Base-by-base conservation (phyloP, 2,113 vertebrate species). In the Saccopteryx bilineata region DNA sequence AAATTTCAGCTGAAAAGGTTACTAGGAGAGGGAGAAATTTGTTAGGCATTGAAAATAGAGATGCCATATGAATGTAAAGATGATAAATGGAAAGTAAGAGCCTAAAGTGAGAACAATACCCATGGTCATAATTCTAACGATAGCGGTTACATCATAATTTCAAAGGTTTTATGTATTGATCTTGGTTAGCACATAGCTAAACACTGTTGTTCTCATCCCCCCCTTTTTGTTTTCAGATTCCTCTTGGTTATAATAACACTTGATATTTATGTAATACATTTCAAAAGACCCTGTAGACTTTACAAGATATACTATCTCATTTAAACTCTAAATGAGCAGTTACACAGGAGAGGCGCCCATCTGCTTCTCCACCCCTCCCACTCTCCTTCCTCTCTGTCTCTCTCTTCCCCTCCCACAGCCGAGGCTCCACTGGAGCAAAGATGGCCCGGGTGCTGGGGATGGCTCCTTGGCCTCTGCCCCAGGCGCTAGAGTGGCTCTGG, bases 1-100 rank as follows among this genome's bases (percentile, higher is more conserved):
- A 92, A 91, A 94, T 94, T 94, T 90, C 46, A 78, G 23, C 76
- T 58, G 82, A 82, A 96, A 95, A 92, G 39, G 17, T 94, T 96
- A 83, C 74, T 60, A 21, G 46, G n/a, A 74, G 60, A 80, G 15
- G 31, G 5, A 80, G 33, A 92, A 76, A 96, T 94, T 65, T 92
- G 39, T 95, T 94, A 96, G 72, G 68, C 78, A 63, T 61, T 88
- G 80, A 90, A 96, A 85, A 61, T 65, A 90, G 56, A 96, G 72
- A 91, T 93, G 88, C 19, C 66, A 78, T 74, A 81, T 76, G 68
- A 94, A 85, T 85, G 54, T 82, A 79, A 93, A 96, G 71, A 88
- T 96, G 71, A 94, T 72, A 92, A 93, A 94, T 81, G 71, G 54
- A 87, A 93, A 72, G 75, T 31, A 92, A 39, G 39, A 52, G 23